Base-by-base conservation (phyloP, 2,113 vertebrate genomes). In the Pteronura brasiliensis region DNA sequence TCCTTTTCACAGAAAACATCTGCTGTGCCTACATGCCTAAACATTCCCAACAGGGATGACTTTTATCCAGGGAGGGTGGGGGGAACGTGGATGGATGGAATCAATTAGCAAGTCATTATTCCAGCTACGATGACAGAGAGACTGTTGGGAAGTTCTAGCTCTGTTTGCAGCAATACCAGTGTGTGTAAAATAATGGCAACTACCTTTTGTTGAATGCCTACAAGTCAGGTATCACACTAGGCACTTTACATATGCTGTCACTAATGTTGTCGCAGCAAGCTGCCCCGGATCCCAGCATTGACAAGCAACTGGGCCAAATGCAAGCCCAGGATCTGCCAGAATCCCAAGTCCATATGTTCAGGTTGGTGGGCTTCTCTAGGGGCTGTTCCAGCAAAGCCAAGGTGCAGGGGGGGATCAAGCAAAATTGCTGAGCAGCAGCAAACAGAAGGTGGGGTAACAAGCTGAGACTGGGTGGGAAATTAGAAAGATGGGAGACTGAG, bases 1-100 rank as follows among this genome's bases (percentile, higher is more conserved):
- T 95, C 76, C 36, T 77, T 94, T 94, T 81, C 49, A 96, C 36
- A 85, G 61, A 92, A 95, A 86, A 91, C 15, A n/a, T 90, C 47
- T 94, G 47, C 27, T 84, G 12, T 95, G 39, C 23, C 67, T 55
- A 82, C 86, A 84, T 76, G 74, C 21, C 23, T 34, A 74, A 83
- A 93, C 42, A 67, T 95, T 65, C 36, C 44, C 49, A 44, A 84
- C 36, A 52, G 42, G 25, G 42, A 65, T 18, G 5, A 81, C 65
- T 90, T 90, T 96, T 72, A 96, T 71, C 36, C 14, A 85, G 71
- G n/a, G n/a, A 82, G 15, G 9, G 6, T 42, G 9, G 29, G 21
- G 21, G 10, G 36, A 7, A 61, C 1, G 3, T 47, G 29, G 34
- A 25, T 91, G 5, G 47, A 83, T 85, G 31, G 57, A 74, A 82